Evolutionary conservation across 1,140 invertebrate species (phyloP).

Genomic region (Drosophila ercepeae): DNA sequence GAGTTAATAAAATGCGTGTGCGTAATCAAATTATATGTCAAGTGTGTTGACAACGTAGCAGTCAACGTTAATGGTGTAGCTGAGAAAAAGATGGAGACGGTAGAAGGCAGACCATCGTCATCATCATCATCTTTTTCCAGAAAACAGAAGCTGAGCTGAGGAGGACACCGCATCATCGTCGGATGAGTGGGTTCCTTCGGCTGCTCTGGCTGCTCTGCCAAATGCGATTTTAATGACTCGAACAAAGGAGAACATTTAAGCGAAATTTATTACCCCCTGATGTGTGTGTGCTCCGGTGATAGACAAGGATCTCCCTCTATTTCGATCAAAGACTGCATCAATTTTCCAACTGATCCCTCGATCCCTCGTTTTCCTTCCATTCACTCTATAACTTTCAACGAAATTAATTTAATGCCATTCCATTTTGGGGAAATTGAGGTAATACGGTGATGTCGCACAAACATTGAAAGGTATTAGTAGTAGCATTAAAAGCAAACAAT

Average conservation of each 20-base stretch:
- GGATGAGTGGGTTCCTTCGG: constrained; percentile 17
- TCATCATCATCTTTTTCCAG: constrained; percentile 22
- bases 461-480: constrained; percentile 9
- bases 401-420: constrained; percentile 36
- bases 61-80: constrained; percentile 67
- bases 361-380: constrained; percentile 4
- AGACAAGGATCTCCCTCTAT: neutral
- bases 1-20: constrained; percentile 82
- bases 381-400: constrained; percentile 9
- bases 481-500: constrained; percentile 8
- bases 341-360: constrained; percentile 16
- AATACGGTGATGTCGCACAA: constrained; percentile 10
- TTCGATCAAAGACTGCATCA: constrained; percentile 7
- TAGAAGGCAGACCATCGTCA: neutral
- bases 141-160: neutral
- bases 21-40: constrained; percentile 82
- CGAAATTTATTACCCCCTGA: constrained; percentile 66
- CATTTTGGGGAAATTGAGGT: constrained; percentile 33
- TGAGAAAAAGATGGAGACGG: neutral
- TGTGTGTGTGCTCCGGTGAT: constrained; percentile 6
- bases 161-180: constrained; percentile 22
- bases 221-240: constrained; percentile 80
- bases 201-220: constrained; percentile 43
- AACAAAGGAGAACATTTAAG: constrained; percentile 76
- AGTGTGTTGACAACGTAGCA: constrained; percentile 80